Evolutionary conservation across 2,797 vertebrate species (phyloP).

Genomic region (Pseudochirops corinnae): DNA sequence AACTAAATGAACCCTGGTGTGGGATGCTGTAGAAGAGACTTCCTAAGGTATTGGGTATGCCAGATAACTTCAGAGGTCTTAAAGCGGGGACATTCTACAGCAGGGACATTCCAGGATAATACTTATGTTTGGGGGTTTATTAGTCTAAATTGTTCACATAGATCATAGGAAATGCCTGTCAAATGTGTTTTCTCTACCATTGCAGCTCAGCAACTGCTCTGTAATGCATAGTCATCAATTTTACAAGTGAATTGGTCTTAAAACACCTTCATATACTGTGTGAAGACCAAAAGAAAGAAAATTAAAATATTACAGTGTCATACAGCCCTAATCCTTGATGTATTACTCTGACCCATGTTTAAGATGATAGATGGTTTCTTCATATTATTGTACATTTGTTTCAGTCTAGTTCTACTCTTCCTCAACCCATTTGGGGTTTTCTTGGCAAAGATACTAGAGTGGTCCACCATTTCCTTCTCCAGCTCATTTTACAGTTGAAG

Average conservation of each 20-base stretch:
- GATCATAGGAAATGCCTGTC: background rate
- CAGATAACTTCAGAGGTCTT: background rate
- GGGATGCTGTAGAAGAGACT: background rate
- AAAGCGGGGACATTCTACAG: background rate
- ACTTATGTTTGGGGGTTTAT: background rate
- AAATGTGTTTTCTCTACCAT: background rate
- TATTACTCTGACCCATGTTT: no score
- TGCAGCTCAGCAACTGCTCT: background rate
- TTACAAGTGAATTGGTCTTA: background rate
- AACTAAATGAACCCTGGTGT: background rate
- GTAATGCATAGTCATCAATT: background rate
- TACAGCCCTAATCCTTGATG: no score
- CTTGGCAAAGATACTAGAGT: no score
- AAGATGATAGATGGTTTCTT: no score
- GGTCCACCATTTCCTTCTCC: no score
- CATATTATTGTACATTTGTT: no score
- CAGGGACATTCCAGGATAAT: background rate
- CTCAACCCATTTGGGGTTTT: no score
- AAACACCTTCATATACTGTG: background rate
- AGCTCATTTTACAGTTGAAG: no score
- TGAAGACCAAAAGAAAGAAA: background rate
- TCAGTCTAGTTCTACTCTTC: no score
- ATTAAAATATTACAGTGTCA: background rate
- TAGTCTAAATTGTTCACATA: background rate
- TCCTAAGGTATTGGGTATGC: background rate